Conservation (phyloP, 2,113 vertebrate genomes). For the Clarias macrocephalus region DNA sequence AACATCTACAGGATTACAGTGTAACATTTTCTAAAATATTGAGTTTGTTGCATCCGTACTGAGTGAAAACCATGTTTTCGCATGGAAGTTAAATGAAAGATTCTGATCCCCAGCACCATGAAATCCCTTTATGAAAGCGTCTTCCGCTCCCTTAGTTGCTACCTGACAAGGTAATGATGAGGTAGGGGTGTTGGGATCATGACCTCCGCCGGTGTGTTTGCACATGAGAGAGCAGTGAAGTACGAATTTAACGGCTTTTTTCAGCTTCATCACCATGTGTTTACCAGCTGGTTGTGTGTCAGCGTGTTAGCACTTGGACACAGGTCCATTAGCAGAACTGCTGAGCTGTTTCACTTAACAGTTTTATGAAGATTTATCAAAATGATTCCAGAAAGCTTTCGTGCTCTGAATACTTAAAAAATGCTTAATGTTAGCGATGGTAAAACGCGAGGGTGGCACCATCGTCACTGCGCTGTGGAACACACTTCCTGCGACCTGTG, state of each 20-base stretch:
- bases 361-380: conserved; percentile 14
- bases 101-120: not conserved
- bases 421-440: conserved; percentile 4
- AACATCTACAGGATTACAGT: not conserved
- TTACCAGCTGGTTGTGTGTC: conserved; percentile 60
- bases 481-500: conserved; percentile 18
- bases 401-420: not conserved
- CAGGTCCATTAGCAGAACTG: conserved; percentile 47
- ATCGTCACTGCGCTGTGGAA: not conserved
- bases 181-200: not conserved
- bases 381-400: conserved; percentile 2
- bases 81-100: not conserved
- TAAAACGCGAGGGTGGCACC: not conserved
- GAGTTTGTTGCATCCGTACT: not conserved
- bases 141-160: not conserved
- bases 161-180: not conserved
- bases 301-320: conserved; percentile 56
- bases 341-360: not conserved
- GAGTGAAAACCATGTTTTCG: not conserved
- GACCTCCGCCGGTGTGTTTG: not conserved
- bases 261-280: conserved; percentile 58
- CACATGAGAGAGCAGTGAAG: conserved; percentile 16
- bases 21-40: not conserved
- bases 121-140: not conserved
- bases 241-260: conserved; percentile 38